Conservation (phyloP, 1,140 invertebrate species). For the Sitodiplosis mosellana region DNA sequence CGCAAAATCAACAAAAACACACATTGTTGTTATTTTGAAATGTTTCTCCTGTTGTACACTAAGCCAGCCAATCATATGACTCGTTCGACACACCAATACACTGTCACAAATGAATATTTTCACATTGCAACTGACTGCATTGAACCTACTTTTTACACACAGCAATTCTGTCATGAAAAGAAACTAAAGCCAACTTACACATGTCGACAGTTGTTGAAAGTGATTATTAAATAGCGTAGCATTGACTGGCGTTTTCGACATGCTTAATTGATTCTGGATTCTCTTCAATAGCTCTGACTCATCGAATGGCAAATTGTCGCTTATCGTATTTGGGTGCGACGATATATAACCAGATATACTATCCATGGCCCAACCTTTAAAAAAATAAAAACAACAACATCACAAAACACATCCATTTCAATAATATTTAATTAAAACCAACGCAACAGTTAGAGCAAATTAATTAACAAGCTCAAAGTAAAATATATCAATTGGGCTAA, state of each 20-base stretch:
- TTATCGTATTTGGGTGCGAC: slow-evolving; percentile 7
- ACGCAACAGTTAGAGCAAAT: too few relatives aligned
- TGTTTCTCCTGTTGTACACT: too few relatives aligned
- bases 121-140: too few relatives aligned
- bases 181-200: slow-evolving; percentile 7
- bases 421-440: not conserved
- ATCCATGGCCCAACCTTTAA: slow-evolving; percentile 7
- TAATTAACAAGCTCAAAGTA: too few relatives aligned
- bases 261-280: slow-evolving; percentile 8
- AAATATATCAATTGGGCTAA: too few relatives aligned
- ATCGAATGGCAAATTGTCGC: slow-evolving; percentile 5
- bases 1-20: too few relatives aligned
- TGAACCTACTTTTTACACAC: not conserved
- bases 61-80: too few relatives aligned
- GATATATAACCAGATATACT: slow-evolving; percentile 13
- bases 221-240: slow-evolving; percentile 6
- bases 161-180: not conserved
- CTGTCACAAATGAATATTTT: too few relatives aligned
- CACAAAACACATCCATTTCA: not conserved
- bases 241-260: slow-evolving; percentile 3
- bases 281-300: slow-evolving; percentile 9
- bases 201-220: slow-evolving; percentile 9
- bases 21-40: too few relatives aligned
- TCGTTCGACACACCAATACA: too few relatives aligned
- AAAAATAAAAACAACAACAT: slow-evolving; percentile 1